A percentile compares a stretch with the other conserved stretches of the same genome.
Evolutionary conservation across 2,888 invertebrate genomes (phyloP).

Genomic region (Ormia ochracea): DNA sequence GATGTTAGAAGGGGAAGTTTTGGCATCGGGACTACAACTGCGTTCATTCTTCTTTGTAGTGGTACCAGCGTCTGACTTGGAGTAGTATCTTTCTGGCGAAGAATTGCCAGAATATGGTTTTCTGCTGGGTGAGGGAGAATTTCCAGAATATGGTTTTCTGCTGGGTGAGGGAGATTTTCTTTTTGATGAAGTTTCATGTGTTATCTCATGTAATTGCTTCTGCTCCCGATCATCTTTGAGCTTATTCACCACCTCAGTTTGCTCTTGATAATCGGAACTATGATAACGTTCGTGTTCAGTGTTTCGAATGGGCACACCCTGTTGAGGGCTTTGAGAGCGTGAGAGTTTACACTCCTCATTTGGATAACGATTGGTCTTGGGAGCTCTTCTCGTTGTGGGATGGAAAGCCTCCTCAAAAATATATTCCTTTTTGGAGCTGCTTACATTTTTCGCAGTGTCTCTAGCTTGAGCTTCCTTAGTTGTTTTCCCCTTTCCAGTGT

Average conservation of each 20-base stretch:
- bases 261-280: slow-evolving; percentile 4
- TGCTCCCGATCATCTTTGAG: slow-evolving; percentile 6
- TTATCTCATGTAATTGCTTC: slow-evolving; percentile 1
- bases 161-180: slow-evolving; percentile 22
- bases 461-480: neutral
- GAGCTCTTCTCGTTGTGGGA: slow-evolving; percentile 23
- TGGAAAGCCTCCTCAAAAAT: slow-evolving; percentile 42
- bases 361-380: slow-evolving; percentile 27
- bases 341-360: slow-evolving; percentile 12
- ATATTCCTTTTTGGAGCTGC: slow-evolving; percentile 35
- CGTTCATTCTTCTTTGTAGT: slow-evolving; percentile 14
- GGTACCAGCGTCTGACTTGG: slow-evolving; percentile 19
- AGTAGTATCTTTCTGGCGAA: slow-evolving; percentile 23
- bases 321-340: slow-evolving; percentile 28
- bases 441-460: slow-evolving; percentile 4
- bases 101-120: slow-evolving; percentile 16
- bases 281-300: neutral
- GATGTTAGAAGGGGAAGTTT: neutral
- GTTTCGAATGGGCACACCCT: neutral
- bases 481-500: slow-evolving; percentile 60
- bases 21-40: slow-evolving; percentile 39
- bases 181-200: slow-evolving; percentile 12
- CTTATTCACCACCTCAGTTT: neutral
- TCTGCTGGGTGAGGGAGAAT: slow-evolving; percentile 13
- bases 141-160: slow-evolving; percentile 22